Percentiles rank a stretch among this genome's conserved stretches.
Evolutionary conservation across 2,113 vertebrate species (phyloP).

Genomic region (Colossoma macropomum): DNA sequence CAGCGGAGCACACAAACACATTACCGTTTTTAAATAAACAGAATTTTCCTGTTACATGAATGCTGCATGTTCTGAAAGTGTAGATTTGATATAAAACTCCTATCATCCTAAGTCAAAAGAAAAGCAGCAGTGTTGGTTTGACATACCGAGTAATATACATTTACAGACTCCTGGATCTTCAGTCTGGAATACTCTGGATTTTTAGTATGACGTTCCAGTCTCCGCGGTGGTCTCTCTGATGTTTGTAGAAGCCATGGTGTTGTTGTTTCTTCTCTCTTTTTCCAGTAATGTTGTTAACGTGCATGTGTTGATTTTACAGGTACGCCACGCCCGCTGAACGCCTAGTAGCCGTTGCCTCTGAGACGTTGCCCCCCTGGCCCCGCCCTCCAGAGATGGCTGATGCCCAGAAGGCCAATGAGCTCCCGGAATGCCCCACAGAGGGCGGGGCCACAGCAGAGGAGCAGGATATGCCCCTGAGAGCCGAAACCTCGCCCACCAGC

Average conservation of each 20-base stretch:
- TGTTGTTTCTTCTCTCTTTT: neutral
- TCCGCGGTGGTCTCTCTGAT: neutral
- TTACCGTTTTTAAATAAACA: too few relatives aligned
- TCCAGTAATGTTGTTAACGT: neutral
- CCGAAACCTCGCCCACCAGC: slow-evolving; percentile 78
- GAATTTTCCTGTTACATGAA: too few relatives aligned
- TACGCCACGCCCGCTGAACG: slow-evolving; percentile 53
- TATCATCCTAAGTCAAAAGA: too few relatives aligned
- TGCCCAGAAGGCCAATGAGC: slow-evolving; percentile 87
- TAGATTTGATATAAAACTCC: too few relatives aligned
- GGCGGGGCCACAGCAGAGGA: slow-evolving; percentile 74
- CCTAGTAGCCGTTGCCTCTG: slow-evolving; percentile 73
- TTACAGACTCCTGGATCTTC: too few relatives aligned
- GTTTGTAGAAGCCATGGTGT: neutral
- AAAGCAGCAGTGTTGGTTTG: too few relatives aligned
- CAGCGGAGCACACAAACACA: too few relatives aligned
- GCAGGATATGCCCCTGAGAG: slow-evolving; percentile 80
- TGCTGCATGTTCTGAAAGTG: too few relatives aligned
- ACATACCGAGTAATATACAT: too few relatives aligned
- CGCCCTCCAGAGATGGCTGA: slow-evolving; percentile 92
- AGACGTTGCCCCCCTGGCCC: slow-evolving; percentile 77
- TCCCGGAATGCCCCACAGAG: slow-evolving; percentile 81
- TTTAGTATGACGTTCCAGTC: too few relatives aligned
- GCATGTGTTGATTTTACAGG: slow-evolving; percentile 57
- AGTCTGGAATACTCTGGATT: too few relatives aligned